Evolutionary conservation across 2,113 vertebrate species (phyloP).

Genomic region (Columbina picui): DNA sequence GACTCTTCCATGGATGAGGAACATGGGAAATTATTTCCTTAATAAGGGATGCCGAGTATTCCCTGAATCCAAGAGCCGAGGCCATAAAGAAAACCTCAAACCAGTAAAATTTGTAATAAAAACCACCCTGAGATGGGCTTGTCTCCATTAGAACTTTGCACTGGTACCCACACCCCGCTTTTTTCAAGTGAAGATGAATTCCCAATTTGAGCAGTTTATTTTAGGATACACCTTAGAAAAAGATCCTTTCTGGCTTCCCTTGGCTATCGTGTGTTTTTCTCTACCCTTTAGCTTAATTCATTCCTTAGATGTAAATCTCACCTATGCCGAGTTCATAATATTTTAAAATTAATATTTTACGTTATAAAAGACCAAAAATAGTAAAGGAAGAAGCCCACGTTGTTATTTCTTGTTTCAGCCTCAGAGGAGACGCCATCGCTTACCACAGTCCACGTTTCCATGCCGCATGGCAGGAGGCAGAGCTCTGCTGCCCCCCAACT

Average conservation of each 20-base stretch:
- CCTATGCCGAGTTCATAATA: not conserved
- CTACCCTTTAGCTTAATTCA: not conserved
- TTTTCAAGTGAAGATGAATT: not conserved
- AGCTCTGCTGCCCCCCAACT: not conserved
- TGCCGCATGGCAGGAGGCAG: fast-evolving
- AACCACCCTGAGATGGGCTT: not conserved
- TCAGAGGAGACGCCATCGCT: not conserved
- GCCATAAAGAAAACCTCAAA: not conserved
- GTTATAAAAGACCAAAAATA: not conserved
- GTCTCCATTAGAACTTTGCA: not conserved
- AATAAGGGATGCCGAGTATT: not conserved
- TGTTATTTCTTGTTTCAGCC: not conserved
- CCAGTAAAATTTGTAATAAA: not conserved
- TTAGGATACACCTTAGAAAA: not conserved
- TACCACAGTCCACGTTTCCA: not conserved
- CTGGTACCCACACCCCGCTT: not conserved
- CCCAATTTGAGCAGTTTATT: not conserved
- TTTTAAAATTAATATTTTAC: not conserved
- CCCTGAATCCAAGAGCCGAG: not conserved
- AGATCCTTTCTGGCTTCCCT: not conserved
- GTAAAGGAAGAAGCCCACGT: not conserved
- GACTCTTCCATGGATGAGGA: not conserved
- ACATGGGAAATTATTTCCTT: not conserved
- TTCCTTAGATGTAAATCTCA: constrained; percentile 10
- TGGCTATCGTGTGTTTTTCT: not conserved